Conservation (phyloP, 2,797 vertebrate species). For the Sorex maritimensis region DNA sequence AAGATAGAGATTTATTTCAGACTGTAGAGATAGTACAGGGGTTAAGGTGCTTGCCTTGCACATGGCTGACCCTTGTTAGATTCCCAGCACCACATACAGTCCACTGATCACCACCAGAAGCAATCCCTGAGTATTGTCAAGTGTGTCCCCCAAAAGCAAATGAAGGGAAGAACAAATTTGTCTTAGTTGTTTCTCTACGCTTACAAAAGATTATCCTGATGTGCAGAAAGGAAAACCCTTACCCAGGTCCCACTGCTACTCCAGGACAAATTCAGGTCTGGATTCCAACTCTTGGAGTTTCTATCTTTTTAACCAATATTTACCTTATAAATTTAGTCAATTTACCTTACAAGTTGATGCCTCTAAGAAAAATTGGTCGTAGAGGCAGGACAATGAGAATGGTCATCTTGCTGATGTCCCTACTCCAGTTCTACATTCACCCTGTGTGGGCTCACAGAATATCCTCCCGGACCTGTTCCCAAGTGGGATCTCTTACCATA, state of each 20-base stretch:
- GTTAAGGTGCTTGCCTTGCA: too few species aligned
- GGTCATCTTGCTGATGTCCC: constrained; percentile 23
- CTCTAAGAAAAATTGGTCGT: constrained; percentile 26
- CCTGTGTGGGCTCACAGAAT: neutral
- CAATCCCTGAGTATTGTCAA: too few species aligned
- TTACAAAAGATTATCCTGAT: constrained; percentile 23
- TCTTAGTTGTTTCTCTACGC: neutral
- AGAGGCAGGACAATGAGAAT: constrained; percentile 5
- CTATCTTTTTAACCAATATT: too few species aligned
- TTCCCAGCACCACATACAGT: too few species aligned
- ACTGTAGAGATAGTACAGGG: too few species aligned
- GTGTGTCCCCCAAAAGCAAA: too few species aligned
- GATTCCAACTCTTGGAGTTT: neutral
- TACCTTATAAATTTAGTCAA: neutral
- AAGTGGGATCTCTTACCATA: neutral
- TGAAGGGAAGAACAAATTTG: neutral
- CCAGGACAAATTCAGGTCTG: constrained; percentile 7
- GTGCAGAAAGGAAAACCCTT: constrained; percentile 6
- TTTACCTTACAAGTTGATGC: constrained; percentile 16
- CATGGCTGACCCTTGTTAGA: too few species aligned
- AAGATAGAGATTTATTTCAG: neutral
- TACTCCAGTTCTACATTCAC: neutral
- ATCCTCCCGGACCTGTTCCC: neutral
- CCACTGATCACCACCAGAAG: too few species aligned
- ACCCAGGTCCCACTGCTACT: neutral